Base-by-base conservation (phyloP, 2,888 invertebrate genomes). In the Malthinus flaveolus region DNA sequence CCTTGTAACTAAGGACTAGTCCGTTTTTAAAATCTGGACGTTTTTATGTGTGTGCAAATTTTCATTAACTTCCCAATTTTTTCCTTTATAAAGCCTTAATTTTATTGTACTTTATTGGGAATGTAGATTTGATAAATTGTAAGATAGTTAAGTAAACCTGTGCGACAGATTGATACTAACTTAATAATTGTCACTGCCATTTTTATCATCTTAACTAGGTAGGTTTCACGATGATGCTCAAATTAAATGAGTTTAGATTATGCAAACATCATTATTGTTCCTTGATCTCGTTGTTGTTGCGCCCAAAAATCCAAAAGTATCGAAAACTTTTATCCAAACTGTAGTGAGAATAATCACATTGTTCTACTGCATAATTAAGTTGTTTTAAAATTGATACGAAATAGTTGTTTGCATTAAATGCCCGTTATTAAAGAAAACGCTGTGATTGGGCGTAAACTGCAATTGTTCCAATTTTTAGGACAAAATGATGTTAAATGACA, bases 181-280 rank as follows among this genome's bases (percentile, higher is more conserved):
- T 69, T 68, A 71, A 42, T 42, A 42, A 71, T 70, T 63, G 68
- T 73, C 74, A 74, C 74, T 74, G 74, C 74, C 74, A 74, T 70
- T 71, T 71, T 68, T 62, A 66, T 71, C 71, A 69, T 70, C 64
- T 66, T 66, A 56, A 68, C 55, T 70, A 70, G 61, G 61, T 66
- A 67, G 64, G 64, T 66, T 69, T 65, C 62, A 63, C 63, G 64
- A 68, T 70, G 68, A 69, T 69, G 71, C 71, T 72, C 71, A 72
- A 72, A 23, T 5, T 5, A 62, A n/a, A 62, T 57, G 60, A 59
- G 39, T 57, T 56, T 65, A 48, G 59, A 48, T 52, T 60, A 64
- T 56, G 55, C 57, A 55, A 64, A 61, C 64, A 64, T 68, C 61
- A 66, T 52, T 23, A 23, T 61, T 59, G 61, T 60, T 61, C 59